Evolutionary conservation across 2,113 vertebrate species (phyloP), one percentile per base, ranked within the genome.

Genomic region (Nothocercus julius): DNA sequence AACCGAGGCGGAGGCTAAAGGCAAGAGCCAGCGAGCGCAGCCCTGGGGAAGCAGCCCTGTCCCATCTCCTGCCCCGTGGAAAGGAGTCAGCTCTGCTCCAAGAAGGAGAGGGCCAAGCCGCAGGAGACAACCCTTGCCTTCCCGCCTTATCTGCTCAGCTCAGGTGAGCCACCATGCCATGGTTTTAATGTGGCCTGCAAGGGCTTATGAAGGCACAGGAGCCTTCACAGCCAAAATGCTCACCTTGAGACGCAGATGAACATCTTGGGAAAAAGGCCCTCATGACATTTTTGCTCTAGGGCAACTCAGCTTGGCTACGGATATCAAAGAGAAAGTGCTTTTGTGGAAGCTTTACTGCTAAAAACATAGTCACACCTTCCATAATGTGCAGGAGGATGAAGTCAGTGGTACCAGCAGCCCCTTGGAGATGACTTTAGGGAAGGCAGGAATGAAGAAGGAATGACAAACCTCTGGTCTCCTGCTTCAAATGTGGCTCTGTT

Each of bases 11-110:
- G 32, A 14, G 36, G 12, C 49, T 62, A 70, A 34, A 45, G 12
- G 27, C 79, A 44, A 36, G 54, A 66, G 17, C 0, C 0, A 11
- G 5, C 20, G 12, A 32, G 24, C 1, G 5, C 6, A 20, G n/a
- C 27, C 38, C 82, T 1, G 0, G 38, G 30, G 36, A 78, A 3
- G 8, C 7, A 7, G 20, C n/a, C 32, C 53, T 27, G 27, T 16
- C 49, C 34, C 1, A 4, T 19, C 32, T 32, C 30, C 54, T 58
- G 45, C 25, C 44, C 45, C 6, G 28, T 18, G 20, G 30, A 49
- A 69, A 9, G 34, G 45, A 32, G 44, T 28, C 30, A 22, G 44
- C 32, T 45, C 13, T 68, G 44, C 13, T 25, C 20, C 21, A 10
- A 7, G 47, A 25, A 22, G n/a, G 21, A 34, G 19, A 8, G 28